Percentiles rank a stretch among this genome's conserved stretches.
phyloP scores from a whole-genome alignment of 1,140 invertebrate species.

The Aphidius gifuensis region DNA sequence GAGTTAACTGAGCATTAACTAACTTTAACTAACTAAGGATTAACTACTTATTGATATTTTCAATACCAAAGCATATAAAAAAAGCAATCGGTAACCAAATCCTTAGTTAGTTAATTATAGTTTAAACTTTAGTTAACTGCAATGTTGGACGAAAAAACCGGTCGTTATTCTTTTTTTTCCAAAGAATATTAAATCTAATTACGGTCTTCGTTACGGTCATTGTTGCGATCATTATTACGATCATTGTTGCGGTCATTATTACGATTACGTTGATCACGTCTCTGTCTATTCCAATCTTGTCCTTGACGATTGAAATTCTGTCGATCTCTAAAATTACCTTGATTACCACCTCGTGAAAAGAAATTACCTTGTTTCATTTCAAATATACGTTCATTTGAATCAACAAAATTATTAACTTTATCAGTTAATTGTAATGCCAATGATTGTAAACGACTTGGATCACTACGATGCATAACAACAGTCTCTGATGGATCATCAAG shows the following conservation, averaged over 20 bases:
- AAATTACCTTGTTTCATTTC: constrained; percentile 77
- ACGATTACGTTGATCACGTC: constrained; percentile 52
- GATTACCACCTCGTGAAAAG: constrained; percentile 56
- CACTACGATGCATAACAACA: constrained; percentile 97
- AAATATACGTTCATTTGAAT: constrained; percentile 94
- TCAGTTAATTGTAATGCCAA: constrained; percentile 93
- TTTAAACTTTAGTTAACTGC: too few relatives aligned
- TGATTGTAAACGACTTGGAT: constrained; percentile 94
- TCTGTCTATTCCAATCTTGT: constrained; percentile 55
- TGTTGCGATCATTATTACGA: constrained; percentile 43
- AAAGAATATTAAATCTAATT: too few relatives aligned
- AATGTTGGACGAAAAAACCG: too few relatives aligned
- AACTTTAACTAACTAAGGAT: too few relatives aligned
- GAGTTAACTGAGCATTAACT: too few relatives aligned
- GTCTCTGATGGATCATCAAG: constrained; percentile 97
- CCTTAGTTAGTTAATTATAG: too few relatives aligned
- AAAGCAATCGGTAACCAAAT: too few relatives aligned
- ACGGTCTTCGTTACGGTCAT: too few relatives aligned
- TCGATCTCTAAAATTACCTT: constrained; percentile 56
- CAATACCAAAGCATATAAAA: too few relatives aligned
- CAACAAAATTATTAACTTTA: constrained; percentile 87
- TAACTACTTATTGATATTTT: too few relatives aligned
- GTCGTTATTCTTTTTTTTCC: too few relatives aligned
- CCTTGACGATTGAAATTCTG: constrained; percentile 58
- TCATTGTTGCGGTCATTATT: constrained; percentile 43